Percentiles rank a stretch among this genome's conserved stretches.
Conservation (phyloP, 2,113 vertebrate species). For the Sialia sialis region DNA sequence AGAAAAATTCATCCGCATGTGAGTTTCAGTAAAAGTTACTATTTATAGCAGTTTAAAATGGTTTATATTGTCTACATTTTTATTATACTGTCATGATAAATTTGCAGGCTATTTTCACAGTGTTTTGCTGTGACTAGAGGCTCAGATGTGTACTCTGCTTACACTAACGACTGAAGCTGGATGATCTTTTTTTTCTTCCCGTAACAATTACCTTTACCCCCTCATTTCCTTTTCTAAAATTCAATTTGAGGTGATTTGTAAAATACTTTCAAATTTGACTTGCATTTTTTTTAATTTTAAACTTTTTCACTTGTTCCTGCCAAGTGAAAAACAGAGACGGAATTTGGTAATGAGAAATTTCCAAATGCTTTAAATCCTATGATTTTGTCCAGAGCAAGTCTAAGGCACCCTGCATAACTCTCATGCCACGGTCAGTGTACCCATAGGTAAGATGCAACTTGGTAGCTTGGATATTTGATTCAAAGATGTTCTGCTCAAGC, state of each 20-base stretch:
- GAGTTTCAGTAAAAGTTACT: slow-evolving; percentile 31
- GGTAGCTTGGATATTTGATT: neutral
- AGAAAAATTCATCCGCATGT: neutral
- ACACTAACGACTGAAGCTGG: neutral
- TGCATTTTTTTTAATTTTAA: neutral
- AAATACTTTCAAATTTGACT: neutral
- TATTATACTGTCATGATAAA: slow-evolving; percentile 46
- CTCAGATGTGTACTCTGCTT: neutral
- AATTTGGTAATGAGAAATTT: neutral
- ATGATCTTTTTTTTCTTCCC: neutral
- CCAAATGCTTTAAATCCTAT: neutral
- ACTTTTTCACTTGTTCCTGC: neutral
- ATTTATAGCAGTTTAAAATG: slow-evolving; percentile 36
- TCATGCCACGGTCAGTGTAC: neutral
- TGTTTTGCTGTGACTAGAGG: slow-evolving; percentile 29
- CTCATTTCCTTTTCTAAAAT: neutral
- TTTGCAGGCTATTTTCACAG: neutral
- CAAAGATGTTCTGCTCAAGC: neutral
- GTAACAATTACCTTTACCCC: neutral
- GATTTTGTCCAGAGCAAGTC: neutral
- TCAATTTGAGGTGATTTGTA: neutral
- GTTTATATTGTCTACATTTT: slow-evolving; percentile 52
- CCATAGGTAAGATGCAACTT: neutral
- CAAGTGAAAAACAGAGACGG: neutral
- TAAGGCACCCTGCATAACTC: neutral